Evolutionary conservation across 2,113 vertebrate species (phyloP), one percentile per base, ranked within the genome.

Genomic region (Hemiprocne comata): DNA sequence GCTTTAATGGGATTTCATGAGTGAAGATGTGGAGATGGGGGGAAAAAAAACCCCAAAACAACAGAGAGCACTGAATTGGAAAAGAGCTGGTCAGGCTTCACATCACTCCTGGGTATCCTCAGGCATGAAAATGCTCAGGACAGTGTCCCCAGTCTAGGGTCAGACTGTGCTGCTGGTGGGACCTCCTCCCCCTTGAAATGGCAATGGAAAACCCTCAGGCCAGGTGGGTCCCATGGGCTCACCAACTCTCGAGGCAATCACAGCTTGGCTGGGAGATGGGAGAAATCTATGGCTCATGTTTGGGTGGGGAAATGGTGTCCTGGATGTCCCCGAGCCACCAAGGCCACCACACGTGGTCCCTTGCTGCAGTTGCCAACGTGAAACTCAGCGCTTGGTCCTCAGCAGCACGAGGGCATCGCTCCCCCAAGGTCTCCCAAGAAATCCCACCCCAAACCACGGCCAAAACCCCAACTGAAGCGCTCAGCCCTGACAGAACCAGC

Each of bases 231-330:
- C 20, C 6, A 23, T 1, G 18, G 44, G 33, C n/a, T 10, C 17
- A 38, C 16, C 19, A 54, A 8, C 17, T 1, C 16, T 13, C 5
- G 26, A 28, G 16, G 54, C 25, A 54, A 42, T 7, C 29, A 7
- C 46, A 64, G 36, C 31, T 76, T 25, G 50, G 50, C 10, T 50
- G 50, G 18, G 64, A 60, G 48, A 55, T 3, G 21, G 77, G 50
- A 80, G 44, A 73, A 77, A 28, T 7, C 24, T 29, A 1, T 1
- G 28, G 40, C 12, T 24, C 50, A 4, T 0, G 2, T 61, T 12
- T 61, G 57, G 38, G 50, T 34, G 1, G 5, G 28, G 11, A 19
- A 51, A 44, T n/a, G n/a, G 5, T 57, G 65, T 50, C 54, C 79
- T 73, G 60, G 34, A 12, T 25, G 55, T 53, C 51, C 50, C 71